phyloP scores from a whole-genome alignment of 2,888 invertebrate species.

The Caprella mutica region DNA sequence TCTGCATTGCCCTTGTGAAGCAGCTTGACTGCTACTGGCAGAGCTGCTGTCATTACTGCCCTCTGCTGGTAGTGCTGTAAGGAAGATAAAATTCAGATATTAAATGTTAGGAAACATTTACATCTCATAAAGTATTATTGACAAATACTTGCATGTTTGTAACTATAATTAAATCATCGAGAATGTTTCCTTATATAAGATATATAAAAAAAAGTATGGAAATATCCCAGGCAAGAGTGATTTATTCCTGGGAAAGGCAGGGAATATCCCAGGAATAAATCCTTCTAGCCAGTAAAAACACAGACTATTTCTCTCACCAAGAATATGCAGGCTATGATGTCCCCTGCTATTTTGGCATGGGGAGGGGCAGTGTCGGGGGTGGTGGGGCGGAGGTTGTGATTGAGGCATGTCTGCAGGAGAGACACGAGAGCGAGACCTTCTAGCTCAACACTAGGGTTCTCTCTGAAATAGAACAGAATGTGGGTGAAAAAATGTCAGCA shows the following conservation, averaged over 20 bases:
- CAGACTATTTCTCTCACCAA: slow-evolving; percentile 51
- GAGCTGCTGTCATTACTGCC: slow-evolving; percentile 65
- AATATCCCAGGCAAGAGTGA: not conserved
- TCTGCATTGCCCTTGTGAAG: slow-evolving; percentile 80
- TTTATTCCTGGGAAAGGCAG: not conserved
- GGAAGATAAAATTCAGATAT: too few relatives aligned
- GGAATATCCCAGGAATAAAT: not conserved
- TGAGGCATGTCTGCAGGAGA: slow-evolving; percentile 72
- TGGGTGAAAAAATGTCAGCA: too few relatives aligned
- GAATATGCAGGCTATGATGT: slow-evolving; percentile 88
- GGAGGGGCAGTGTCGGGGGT: slow-evolving; percentile 76
- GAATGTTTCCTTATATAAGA: not conserved
- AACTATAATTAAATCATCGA: not conserved
- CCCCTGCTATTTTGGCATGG: slow-evolving; percentile 90
- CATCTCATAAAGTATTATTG: too few relatives aligned
- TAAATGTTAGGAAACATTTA: too few relatives aligned
- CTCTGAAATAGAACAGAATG: too few relatives aligned
- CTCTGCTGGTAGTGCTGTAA: slow-evolving; percentile 57
- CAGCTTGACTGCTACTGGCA: slow-evolving; percentile 84
- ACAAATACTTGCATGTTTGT: not conserved
- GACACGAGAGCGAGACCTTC: slow-evolving; percentile 73
- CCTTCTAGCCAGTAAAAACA: not conserved
- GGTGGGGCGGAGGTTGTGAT: slow-evolving; percentile 72
- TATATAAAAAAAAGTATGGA: not conserved
- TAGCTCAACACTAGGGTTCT: slow-evolving; percentile 73